These are phyloP conservation scores for Urocitellus parryii DNA, from an alignment of 2,113 vertebrate genomes.

Conservation along the genomic window DNA sequence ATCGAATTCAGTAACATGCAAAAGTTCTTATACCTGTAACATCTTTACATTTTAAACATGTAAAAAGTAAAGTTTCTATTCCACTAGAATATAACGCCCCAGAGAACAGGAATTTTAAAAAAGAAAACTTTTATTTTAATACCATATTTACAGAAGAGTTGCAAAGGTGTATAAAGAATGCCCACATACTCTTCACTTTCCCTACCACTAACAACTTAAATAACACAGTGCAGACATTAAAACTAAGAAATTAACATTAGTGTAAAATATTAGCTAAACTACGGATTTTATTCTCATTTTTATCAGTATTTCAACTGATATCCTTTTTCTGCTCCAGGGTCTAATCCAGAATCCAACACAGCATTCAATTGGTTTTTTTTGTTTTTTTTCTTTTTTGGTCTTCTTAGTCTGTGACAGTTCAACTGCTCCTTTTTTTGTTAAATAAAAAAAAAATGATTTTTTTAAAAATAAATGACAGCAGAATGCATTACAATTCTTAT, in stretches of 20 bases:
- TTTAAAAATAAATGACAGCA: no score
- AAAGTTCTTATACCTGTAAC: not conserved
- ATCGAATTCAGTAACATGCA: not conserved
- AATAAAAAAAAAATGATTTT: no score
- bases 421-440: not conserved
- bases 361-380: not conserved
- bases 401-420: not conserved
- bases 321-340: not conserved
- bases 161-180: not conserved
- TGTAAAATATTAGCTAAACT: not conserved
- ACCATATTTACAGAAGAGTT: constrained; percentile 7
- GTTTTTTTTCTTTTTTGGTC: not conserved
- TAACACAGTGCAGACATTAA: not conserved
- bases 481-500: no score
- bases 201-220: not conserved
- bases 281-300: not conserved
- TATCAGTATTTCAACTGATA: not conserved
- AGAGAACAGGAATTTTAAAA: not conserved
- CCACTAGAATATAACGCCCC: not conserved
- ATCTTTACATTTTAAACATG: constrained; percentile 2
- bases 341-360: not conserved
- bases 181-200: not conserved
- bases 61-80: not conserved
- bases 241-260: not conserved
- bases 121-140: not conserved